Evolutionary conservation across 2,113 vertebrate genomes (phyloP).

Genomic region (Ageneiosus marmoratus): DNA sequence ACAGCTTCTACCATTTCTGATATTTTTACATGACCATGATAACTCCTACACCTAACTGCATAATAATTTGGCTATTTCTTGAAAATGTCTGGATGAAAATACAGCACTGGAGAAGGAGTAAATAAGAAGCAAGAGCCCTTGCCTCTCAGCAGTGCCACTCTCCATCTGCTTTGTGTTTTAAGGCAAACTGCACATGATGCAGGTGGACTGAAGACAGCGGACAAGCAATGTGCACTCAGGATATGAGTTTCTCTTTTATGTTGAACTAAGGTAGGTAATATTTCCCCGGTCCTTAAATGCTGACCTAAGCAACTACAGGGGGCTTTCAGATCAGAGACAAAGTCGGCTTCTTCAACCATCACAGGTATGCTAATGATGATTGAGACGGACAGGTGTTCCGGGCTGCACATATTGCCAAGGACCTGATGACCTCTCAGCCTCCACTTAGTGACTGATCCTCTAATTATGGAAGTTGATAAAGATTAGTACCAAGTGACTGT

Average conservation of each 20-base stretch:
- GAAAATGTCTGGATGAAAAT: not conserved
- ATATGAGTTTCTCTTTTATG: slow-evolving; percentile 7
- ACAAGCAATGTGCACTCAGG: not conserved
- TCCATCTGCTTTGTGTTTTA: slow-evolving; percentile 25
- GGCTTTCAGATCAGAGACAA: slow-evolving; percentile 3
- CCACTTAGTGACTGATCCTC: slow-evolving; percentile 16
- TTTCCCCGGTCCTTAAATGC: not conserved
- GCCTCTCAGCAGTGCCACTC: not conserved
- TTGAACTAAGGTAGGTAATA: not conserved
- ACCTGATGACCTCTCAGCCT: not conserved
- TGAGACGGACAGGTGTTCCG: not conserved
- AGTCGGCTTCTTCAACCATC: not conserved
- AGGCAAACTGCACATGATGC: slow-evolving; percentile 29
- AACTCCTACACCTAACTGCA: not conserved
- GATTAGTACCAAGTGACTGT: not conserved
- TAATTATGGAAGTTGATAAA: not conserved
- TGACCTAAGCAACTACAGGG: slow-evolving; percentile 25
- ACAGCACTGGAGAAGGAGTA: not conserved
- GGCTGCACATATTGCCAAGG: not conserved
- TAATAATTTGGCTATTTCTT: not conserved
- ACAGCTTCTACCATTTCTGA: not conserved
- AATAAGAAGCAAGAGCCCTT: not conserved
- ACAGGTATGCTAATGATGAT: not conserved
- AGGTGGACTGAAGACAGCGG: slow-evolving; percentile 42
- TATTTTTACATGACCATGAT: not conserved